These are phyloP conservation scores for Limonius californicus DNA, from an alignment of 1,140 invertebrate species.

Conservation along the genomic window DNA sequence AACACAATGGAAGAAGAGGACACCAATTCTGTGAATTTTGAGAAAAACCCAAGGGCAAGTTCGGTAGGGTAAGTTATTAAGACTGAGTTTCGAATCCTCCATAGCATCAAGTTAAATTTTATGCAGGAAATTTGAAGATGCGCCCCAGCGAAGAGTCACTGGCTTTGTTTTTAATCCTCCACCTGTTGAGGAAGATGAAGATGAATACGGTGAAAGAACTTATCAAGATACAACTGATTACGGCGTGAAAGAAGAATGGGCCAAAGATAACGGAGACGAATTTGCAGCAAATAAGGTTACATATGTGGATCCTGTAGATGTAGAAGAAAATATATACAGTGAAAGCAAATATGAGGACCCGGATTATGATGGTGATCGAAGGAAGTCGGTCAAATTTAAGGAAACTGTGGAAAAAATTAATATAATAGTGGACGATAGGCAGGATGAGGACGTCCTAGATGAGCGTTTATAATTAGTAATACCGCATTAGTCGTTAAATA, in stretches of 20 bases:
- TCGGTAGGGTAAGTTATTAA: not conserved
- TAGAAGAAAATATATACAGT: no score
- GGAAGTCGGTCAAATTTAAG: constrained; percentile 41
- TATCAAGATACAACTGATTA: no score
- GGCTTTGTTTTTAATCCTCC: constrained; percentile 2
- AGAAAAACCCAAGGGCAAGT: not conserved
- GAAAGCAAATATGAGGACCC: no score
- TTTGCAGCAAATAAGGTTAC: no score
- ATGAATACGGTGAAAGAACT: not conserved
- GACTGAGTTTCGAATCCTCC: not conserved
- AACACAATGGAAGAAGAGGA: constrained; percentile 4
- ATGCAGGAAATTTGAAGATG: not conserved
- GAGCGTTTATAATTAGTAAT: not conserved
- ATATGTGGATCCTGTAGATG: no score
- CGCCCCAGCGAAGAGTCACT: not conserved
- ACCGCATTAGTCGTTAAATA: no score
- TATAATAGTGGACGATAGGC: constrained; percentile 34
- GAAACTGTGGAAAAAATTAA: constrained; percentile 39
- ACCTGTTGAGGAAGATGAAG: constrained; percentile 1
- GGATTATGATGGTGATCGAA: constrained; percentile 18
- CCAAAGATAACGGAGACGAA: no score
- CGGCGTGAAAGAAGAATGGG: not conserved
- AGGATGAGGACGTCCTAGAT: constrained; percentile 28
- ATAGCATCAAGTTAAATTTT: not conserved
- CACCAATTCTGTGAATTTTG: not conserved